Conservation (phyloP, 2,797 vertebrate species). For the Anguilla marmorata region DNA sequence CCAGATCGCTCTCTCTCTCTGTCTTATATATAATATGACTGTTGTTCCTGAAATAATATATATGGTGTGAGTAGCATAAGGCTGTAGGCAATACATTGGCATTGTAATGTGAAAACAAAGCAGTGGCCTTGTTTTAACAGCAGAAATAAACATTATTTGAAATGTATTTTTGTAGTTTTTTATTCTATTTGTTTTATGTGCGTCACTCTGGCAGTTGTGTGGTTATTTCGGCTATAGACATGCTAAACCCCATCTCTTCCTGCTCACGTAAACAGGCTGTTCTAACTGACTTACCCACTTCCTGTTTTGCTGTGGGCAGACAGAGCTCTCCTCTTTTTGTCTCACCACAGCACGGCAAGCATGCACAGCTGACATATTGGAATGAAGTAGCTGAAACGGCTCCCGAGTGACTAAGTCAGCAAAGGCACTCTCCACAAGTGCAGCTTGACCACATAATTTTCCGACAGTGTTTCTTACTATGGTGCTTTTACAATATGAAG, state of each 20-base stretch:
- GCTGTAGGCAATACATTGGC: background rate
- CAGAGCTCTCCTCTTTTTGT: conserved; percentile 23
- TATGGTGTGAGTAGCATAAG: background rate
- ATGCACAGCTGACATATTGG: background rate
- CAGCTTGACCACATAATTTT: background rate
- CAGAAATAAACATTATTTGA: background rate
- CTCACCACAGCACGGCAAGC: conserved; percentile 11
- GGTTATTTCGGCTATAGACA: conserved; percentile 34
- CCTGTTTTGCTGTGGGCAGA: conserved; percentile 34
- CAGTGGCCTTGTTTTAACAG: background rate
- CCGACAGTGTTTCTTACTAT: background rate
- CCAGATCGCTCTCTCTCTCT: no score
- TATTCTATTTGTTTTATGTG: background rate
- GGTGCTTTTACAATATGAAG: background rate
- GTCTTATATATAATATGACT: background rate
- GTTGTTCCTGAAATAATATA: background rate
- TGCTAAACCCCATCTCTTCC: conserved; percentile 19
- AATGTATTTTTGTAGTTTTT: background rate
- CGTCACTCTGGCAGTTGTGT: conserved; percentile 28
- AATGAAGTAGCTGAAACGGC: background rate
- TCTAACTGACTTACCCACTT: conserved; percentile 36
- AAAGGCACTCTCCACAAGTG: background rate
- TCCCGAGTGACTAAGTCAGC: background rate
- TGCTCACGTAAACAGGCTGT: conserved; percentile 40
- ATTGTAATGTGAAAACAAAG: background rate